These are phyloP conservation scores for Myiotriccus ornatus DNA, from an alignment of 2,797 vertebrate species.

Conservation along the genomic window DNA sequence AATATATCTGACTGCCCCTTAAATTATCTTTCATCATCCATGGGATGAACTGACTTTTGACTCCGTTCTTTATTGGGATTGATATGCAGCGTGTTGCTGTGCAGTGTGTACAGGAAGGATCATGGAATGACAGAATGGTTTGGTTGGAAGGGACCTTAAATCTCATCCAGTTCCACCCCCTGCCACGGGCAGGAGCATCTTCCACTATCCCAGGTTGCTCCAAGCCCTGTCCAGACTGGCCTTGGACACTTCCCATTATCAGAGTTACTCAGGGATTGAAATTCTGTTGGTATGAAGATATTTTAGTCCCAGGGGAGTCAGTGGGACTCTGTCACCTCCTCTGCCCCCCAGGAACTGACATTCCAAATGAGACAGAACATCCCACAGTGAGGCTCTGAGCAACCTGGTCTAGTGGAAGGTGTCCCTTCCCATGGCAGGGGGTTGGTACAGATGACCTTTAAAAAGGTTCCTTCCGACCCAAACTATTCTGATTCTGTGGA, in stretches of 20 bases:
- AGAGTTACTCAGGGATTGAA: not conserved
- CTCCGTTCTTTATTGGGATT: not conserved
- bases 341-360: not conserved
- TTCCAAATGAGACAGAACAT: not conserved
- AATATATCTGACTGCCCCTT: slow-evolving; percentile 2
- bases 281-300: not conserved
- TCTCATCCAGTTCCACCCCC: not conserved
- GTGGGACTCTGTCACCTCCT: not conserved
- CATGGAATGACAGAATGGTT: not conserved
- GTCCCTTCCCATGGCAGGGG: not conserved
- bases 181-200: not conserved
- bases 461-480: not conserved
- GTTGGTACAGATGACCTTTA: not conserved
- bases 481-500: not conserved
- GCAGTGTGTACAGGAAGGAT: not conserved
- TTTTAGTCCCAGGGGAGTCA: not conserved
- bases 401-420: not conserved
- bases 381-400: not conserved
- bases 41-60: not conserved
- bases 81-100: accelerated
- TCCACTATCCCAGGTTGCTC: not conserved
- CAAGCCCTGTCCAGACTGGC: accelerated
- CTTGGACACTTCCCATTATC: not conserved
- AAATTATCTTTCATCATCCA: not conserved
- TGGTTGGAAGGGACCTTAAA: not conserved